Evolutionary conservation across 2,113 vertebrate species (phyloP).

Genomic region (Podiceps cristatus): DNA sequence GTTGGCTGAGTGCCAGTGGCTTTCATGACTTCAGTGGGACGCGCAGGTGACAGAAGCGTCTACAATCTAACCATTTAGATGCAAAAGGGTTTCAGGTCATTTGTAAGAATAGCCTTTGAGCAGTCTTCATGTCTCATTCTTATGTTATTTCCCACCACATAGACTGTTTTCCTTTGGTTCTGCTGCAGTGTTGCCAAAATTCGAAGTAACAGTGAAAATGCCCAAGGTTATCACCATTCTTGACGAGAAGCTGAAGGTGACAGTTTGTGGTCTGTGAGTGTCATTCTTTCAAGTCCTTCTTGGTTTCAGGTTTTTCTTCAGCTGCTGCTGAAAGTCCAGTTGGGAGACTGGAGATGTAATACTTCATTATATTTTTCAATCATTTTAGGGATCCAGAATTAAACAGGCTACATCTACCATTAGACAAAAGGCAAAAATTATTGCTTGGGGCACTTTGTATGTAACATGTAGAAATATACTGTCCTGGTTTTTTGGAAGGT

Average conservation of each 20-base stretch:
- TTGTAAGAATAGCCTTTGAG: background rate
- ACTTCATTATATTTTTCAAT: background rate
- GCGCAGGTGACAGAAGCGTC: background rate
- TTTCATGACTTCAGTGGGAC: background rate
- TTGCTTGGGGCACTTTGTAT: background rate
- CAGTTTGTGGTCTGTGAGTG: constrained; percentile 77
- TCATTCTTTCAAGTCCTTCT: background rate
- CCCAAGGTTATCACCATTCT: constrained; percentile 73
- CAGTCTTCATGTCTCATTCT: background rate
- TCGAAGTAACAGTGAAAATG: constrained; percentile 70
- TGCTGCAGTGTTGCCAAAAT: constrained; percentile 78
- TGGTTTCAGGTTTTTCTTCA: background rate
- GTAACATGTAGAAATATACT: background rate
- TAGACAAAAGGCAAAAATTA: background rate
- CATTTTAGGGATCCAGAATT: background rate
- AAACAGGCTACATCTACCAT: background rate
- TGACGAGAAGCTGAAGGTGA: constrained; percentile 63
- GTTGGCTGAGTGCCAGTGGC: background rate
- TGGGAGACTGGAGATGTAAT: background rate
- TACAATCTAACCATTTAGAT: background rate
- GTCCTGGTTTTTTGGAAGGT: background rate
- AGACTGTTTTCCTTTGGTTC: background rate
- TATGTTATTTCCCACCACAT: background rate
- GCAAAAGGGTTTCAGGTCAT: background rate
- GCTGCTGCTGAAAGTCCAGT: background rate